Base-by-base conservation (phyloP, 2,888 invertebrate genomes). In the Argyresthia albistria region DNA sequence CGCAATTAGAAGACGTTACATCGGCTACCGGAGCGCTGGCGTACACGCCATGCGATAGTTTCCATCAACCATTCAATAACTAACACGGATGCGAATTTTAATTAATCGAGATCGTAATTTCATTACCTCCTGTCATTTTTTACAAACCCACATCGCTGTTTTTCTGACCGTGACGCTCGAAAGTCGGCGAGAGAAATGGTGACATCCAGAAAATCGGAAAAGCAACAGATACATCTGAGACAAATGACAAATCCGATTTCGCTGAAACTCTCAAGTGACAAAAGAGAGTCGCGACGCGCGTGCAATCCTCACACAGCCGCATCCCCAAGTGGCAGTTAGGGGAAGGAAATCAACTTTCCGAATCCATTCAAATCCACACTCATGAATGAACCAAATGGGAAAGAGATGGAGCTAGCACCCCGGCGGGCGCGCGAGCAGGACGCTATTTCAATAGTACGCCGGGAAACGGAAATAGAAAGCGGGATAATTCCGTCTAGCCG, bases 401-500 rank as follows among this genome's bases (percentile, higher is more conserved):
- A 78, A 74, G 82, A 71, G 87, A 87, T 66, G 61, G 69, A 56
- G 36, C 55, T 57, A 75, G 54, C 49, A 55, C 35, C 52, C 50
- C 37, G 52, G 49, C 11, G n/a, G 45, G 35, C 54, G 53, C 55
- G 80, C 52, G 74, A 86, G 76, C 60, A 80, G 68, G 83, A 84
- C 59, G 69, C 66, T 62, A 80, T 80, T 82, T 75, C 73, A 87
- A 87, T 86, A 81, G 84, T 84, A 86, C 80, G 80, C 80, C 81
- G 25, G 25, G 25, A 82, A 84, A 87, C 82, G 82, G 86, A 84
- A 86, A 87, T 86, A 86, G 84, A 82, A 70, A 76, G 77, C 68
- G 81, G 84, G 84, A 84, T 83, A 80, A 86, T 81, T 86, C 83
- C 77, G 87, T 87, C 87, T 87, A 83, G 87, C 80, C 81, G 76